Base-by-base conservation (phyloP, 2,888 invertebrate species). In the Napeogenes sylphis region DNA sequence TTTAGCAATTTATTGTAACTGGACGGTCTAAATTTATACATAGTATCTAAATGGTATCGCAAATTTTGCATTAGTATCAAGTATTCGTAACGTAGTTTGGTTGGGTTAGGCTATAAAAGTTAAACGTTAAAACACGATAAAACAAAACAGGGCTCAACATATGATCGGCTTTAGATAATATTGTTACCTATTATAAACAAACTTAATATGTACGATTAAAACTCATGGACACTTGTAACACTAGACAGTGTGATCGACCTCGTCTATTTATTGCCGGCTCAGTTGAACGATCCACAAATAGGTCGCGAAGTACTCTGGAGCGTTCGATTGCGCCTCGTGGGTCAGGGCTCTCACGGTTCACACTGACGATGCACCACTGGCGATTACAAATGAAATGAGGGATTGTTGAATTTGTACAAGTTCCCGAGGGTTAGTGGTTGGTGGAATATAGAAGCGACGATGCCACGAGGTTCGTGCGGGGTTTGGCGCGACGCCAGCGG, bases 281-380 rank as follows among this genome's bases (percentile, higher is more conserved):
- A 71, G 76, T 75, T 75, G 76, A 79, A 77, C 71, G 80, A 63
- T 70, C 75, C 71, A 61, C 72, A 81, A 75, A 63, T 75, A 70
- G 80, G 75, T 55, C 62, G 51, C 21, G 30, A 51, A 30, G 12
- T 10, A 30, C 51, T 51, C 30, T 51, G 3, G 51, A 30, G 51
- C 6, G n/a, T 6, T 51, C 51, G 51, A 10, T 30, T 10, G 42
- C 12, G 42, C 8, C 42, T 42, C 42, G 42, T 42, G 42, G 42
- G 42, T 42, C 42, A 12, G 42, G 42, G 42, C 42, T 42, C 8
- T 30, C 12, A 30, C 21, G 3, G 30, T 3, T 51, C 30, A 51
- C 5, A 6, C 21, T 30, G 47, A 47, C n/a, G 12, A 0, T 8
- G 51, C 30, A 30, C 8, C 30, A 30, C 30, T 51, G 21, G 30